Base-by-base conservation (phyloP, 2,888 invertebrate species). In the Eurytoma californica region DNA sequence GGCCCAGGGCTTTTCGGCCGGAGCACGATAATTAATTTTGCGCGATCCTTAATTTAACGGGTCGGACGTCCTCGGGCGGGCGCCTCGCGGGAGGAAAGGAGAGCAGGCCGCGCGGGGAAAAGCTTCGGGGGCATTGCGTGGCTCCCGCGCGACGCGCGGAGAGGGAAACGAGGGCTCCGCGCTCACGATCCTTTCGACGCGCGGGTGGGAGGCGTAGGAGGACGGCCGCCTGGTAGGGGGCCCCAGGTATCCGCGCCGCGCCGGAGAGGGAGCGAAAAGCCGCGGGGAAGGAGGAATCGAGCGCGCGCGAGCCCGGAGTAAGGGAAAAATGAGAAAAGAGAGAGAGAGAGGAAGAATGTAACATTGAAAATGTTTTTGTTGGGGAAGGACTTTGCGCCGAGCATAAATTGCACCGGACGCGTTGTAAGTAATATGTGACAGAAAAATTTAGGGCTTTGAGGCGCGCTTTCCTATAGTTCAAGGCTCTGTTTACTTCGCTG, bases 151-250 rank as follows among this genome's bases (percentile, higher is more conserved):
- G 51, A 39, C 30, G 47, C 60, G 53, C 30, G 60, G 75, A 76
- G 72, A 73, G 80, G 78, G 80, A 80, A 80, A 78, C 81, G 72
- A 74, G 79, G 60, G 47, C 78, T 78, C 61, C 63, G 82, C 82
- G 83, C 83, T 39, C 39, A 83, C 82, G 60, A 77, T 66, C 67
- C 82, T 80, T 79, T 82, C 80, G 78, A 80, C 81, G 77, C 72
- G 72, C 72, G 78, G 28, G 80, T 70, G 77, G 70, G 77, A 77
- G 72, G 77, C 72, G 72, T 77, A 73, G 77, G 80, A 73, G 76
- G 77, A 77, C 58, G 67, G 55, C 39, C 57, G 5, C 51, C 55
- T 72, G 77, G 80, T 72, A 72, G 77, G 65, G 77, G 68, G 30
- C 58, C 58, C 39, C 51, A 61, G 70, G 28, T 60, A 39, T n/a